phyloP scores from a whole-genome alignment of 1,140 invertebrate species.

The Zaprionus vittiger region DNA sequence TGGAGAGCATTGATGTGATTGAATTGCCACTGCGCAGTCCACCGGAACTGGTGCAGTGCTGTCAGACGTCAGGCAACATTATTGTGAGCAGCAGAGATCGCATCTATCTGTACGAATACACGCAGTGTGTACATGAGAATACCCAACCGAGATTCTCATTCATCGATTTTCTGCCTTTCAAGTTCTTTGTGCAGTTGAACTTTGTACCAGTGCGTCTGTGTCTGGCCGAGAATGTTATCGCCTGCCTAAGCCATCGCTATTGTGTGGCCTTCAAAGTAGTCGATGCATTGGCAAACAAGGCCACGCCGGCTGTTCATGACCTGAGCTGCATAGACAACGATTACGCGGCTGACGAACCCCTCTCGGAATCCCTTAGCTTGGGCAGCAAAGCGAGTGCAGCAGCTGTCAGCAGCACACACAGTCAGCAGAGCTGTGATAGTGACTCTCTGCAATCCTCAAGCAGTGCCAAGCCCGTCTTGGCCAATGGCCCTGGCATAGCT shows the following conservation, averaged over 20 bases:
- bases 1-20: slow-evolving; percentile 81
- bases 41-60: slow-evolving; percentile 78
- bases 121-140: slow-evolving; percentile 78
- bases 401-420: slow-evolving; percentile 59
- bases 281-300: slow-evolving; percentile 63
- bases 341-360: slow-evolving; percentile 66
- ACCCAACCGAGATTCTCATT: slow-evolving; percentile 79
- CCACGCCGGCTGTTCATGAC: slow-evolving; percentile 25
- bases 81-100: slow-evolving; percentile 80
- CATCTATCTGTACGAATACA: slow-evolving; percentile 82
- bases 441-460: slow-evolving; percentile 77
- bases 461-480: slow-evolving; percentile 55
- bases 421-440: slow-evolving; percentile 80
- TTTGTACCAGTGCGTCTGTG: slow-evolving; percentile 73
- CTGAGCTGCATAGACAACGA: slow-evolving; percentile 73
- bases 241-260: slow-evolving; percentile 77
- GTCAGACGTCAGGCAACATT: slow-evolving; percentile 78
- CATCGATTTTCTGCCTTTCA: slow-evolving; percentile 81
- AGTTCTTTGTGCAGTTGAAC: slow-evolving; percentile 81
- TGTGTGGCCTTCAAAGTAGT: slow-evolving; percentile 82
- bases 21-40: slow-evolving; percentile 77
- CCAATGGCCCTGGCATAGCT: slow-evolving; percentile 53
- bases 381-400: slow-evolving; percentile 73
- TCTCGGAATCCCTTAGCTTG: slow-evolving; percentile 74
- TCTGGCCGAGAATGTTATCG: slow-evolving; percentile 79